These are phyloP conservation scores for Steinernema hermaphroditum DNA, from an alignment of 2,888 invertebrate genomes.

Conservation along the genomic window DNA sequence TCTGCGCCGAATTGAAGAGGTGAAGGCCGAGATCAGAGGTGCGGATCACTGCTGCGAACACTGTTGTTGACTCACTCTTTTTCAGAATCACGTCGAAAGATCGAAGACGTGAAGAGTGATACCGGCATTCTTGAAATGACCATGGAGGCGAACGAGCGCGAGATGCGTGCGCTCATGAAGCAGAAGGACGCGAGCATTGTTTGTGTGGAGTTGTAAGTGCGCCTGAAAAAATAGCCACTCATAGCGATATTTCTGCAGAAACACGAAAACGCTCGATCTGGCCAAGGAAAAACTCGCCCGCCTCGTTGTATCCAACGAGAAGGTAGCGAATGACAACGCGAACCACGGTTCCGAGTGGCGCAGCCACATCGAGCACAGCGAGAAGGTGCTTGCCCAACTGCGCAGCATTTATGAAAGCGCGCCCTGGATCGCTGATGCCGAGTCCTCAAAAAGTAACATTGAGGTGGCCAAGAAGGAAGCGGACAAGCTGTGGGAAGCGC, in stretches of 20 bases:
- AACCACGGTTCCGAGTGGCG: neutral
- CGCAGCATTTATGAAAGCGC: neutral
- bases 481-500: neutral
- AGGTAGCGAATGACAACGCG: neutral
- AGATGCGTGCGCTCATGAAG: neutral
- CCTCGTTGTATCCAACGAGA: neutral
- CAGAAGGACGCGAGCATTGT: slow-evolving; percentile 5
- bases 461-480: neutral
- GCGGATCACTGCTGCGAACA: neutral
- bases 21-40: neutral
- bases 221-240: neutral
- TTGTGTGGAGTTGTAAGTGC: neutral
- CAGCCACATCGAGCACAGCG: neutral
- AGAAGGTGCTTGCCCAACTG: neutral
- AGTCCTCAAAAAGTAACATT: neutral
- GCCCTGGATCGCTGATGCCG: slow-evolving; percentile 8
- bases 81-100: slow-evolving; percentile 10
- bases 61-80: neutral
- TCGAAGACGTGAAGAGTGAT: neutral
- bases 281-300: slow-evolving; percentile 21
- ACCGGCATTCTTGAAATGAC: neutral
- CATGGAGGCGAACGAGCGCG: slow-evolving; percentile 1
- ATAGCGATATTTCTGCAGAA: neutral
- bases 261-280: neutral
- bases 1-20: neutral